Percentiles rank a stretch among this genome's conserved stretches.
Evolutionary conservation across 1,140 invertebrate genomes (phyloP).

Genomic region (Heliothis virescens): DNA sequence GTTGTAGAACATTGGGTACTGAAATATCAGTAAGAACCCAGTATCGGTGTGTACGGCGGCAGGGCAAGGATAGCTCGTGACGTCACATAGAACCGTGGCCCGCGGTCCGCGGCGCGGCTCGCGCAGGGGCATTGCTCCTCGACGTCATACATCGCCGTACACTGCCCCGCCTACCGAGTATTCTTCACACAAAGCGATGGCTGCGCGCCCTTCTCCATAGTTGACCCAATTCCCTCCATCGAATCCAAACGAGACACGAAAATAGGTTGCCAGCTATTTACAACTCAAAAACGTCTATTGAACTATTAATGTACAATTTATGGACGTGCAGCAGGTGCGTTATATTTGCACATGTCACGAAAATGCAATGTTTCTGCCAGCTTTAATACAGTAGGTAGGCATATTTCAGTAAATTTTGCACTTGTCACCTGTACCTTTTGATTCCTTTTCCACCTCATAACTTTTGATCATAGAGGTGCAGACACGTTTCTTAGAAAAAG

Average conservation of each 20-base stretch:
- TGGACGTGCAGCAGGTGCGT: slow-evolving; percentile 20
- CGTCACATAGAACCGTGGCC: slow-evolving; percentile 61
- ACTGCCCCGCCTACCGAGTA: slow-evolving; percentile 42
- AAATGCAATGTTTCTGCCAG: neutral
- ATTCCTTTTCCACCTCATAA: no score
- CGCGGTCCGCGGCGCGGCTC: slow-evolving; percentile 52
- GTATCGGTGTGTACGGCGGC: neutral
- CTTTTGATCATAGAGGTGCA: neutral
- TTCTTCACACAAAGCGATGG: slow-evolving; percentile 50
- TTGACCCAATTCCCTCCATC: slow-evolving; percentile 48
- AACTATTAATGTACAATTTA: slow-evolving; percentile 24
- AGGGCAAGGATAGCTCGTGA: slow-evolving; percentile 54
- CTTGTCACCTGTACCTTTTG: neutral
- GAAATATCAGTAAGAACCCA: neutral
- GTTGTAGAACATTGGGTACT: neutral
- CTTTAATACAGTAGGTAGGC: neutral
- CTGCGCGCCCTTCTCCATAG: slow-evolving; percentile 44
- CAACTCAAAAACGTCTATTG: slow-evolving; percentile 29
- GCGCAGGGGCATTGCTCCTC: slow-evolving; percentile 65
- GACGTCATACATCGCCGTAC: slow-evolving; percentile 55
- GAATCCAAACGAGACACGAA: slow-evolving; percentile 45
- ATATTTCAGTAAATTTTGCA: neutral
- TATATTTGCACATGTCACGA: neutral
- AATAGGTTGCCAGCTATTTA: slow-evolving; percentile 46
- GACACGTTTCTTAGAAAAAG: neutral